Evolutionary conservation across 2,888 invertebrate species (phyloP).

Genomic region (Anthophora plumipes): DNA sequence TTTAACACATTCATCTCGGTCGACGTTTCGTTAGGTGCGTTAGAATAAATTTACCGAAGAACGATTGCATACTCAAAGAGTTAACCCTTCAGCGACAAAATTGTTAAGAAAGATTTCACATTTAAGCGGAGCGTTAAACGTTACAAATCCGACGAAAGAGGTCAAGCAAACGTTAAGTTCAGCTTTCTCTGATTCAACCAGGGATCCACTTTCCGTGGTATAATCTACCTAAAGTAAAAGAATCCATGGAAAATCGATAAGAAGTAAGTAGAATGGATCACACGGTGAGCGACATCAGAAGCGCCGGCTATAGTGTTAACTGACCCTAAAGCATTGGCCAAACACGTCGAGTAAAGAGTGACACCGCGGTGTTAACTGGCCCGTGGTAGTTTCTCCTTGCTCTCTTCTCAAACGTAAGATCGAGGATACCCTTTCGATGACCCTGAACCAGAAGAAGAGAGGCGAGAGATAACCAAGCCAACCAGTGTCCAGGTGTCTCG

Average conservation of each 20-base stretch:
- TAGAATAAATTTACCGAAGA: no score
- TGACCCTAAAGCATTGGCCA: conserved; percentile 63
- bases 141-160: background rate
- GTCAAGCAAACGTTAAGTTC: conserved; percentile 1
- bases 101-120: no score
- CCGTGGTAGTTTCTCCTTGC: conserved; percentile 46
- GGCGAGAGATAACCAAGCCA: conserved; percentile 56
- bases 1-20: no score
- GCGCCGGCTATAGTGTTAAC: conserved; percentile 60
- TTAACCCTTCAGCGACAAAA: no score
- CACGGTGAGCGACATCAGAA: conserved; percentile 41
- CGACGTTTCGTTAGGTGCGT: no score
- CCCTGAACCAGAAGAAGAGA: conserved; percentile 53
- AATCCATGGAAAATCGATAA: conserved; percentile 54
- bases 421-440: conserved; percentile 71
- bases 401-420: conserved; percentile 53
- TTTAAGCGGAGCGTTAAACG: no score
- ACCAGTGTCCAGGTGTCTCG: conserved; percentile 68
- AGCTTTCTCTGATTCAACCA: background rate
- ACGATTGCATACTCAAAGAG: no score
- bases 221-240: conserved; percentile 13
- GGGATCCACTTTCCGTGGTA: background rate
- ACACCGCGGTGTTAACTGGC: conserved; percentile 65
- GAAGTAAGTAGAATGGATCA: conserved; percentile 18
- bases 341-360: conserved; percentile 60